Evolutionary conservation across 1,140 invertebrate genomes (phyloP).

Genomic region (Atta colombica): DNA sequence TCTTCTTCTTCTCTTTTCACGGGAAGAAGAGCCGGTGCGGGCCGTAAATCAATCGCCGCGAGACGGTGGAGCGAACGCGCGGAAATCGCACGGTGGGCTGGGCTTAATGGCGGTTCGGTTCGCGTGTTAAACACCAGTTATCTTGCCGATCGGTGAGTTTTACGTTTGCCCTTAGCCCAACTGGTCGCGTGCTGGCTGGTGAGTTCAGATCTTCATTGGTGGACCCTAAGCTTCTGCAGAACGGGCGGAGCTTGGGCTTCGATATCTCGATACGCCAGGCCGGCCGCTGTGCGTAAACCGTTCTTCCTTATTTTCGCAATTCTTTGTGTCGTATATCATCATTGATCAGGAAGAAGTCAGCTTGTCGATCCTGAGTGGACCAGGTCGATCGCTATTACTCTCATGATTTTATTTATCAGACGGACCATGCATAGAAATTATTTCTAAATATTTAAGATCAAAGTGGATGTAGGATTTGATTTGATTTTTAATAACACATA

Average conservation of each 20-base stretch:
- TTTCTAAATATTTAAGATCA: neutral
- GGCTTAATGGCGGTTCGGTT: slow-evolving; percentile 78
- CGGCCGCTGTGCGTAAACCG: slow-evolving; percentile 20
- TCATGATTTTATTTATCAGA: neutral
- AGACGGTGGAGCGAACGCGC: slow-evolving; percentile 58
- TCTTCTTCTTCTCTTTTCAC: slow-evolving; percentile 53
- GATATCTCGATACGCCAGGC: slow-evolving; percentile 60
- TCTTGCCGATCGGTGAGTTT: slow-evolving; percentile 82
- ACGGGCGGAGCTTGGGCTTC: slow-evolving; percentile 73
- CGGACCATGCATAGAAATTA: neutral
- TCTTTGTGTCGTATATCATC: slow-evolving; percentile 33
- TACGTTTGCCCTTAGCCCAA: slow-evolving; percentile 81
- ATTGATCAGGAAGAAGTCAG: slow-evolving; percentile 14
- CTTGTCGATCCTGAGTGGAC: neutral
- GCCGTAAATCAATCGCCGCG: slow-evolving; percentile 74
- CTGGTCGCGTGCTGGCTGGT: slow-evolving; percentile 78
- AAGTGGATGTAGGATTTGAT: neutral
- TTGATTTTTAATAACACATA: neutral
- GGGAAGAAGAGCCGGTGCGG: slow-evolving; percentile 64
- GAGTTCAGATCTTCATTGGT: slow-evolving; percentile 78
- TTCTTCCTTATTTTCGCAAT: neutral
- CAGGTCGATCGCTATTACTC: neutral
- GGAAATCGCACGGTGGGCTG: slow-evolving; percentile 75
- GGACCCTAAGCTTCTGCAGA: slow-evolving; percentile 66
- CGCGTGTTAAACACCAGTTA: slow-evolving; percentile 83